Evolutionary conservation across 2,113 vertebrate genomes (phyloP), one percentile per base, ranked within the genome.

Genomic region (Thalassoma bifasciatum): DNA sequence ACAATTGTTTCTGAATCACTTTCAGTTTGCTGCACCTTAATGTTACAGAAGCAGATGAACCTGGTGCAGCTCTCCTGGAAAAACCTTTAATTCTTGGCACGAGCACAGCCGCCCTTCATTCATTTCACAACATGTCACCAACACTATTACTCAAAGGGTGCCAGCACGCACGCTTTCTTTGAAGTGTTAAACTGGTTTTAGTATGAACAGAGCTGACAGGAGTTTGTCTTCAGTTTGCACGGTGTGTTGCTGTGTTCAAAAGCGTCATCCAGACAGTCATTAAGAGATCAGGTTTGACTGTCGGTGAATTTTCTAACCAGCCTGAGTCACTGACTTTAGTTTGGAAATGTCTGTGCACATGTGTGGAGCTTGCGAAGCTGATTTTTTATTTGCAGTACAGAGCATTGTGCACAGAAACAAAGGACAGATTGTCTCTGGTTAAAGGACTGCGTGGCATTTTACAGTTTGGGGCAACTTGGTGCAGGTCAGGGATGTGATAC

Each of bases 131-230:
- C 52, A 8, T 38, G 89, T 92, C 91, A 93, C 44, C 70, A 91
- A 94, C 96, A 94, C 84, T 91, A 94, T 94, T 93, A 93, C 66
- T 53, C 74, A 78, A 81, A 85, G 56, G 72, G 71, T 77, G 82
- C 57, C 75, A 79, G 47, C 24, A 70, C 46, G 57, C 44, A 68
- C 52, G 12, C 30, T 30, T 30, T 42, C 14, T 42, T 42, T 42
- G 40, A 2, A 2, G 14, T 42, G 40, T 13, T 14, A 13, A 13
- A 42, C 14, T 16, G 40, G 14, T 42, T 14, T 42, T 12, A 42
- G 13, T 12, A 14, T 14, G 12, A 4, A 17, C 44, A 46, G 44
- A 46, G 44, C 17, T 7, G 16, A 17, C 44, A 19, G 5, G 14
- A 46, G 14, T 5, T 46, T 4, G 17, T 16, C 44, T 46, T 17